Conservation (phyloP, 2,113 vertebrate genomes). For the Pandion haliaetus region DNA sequence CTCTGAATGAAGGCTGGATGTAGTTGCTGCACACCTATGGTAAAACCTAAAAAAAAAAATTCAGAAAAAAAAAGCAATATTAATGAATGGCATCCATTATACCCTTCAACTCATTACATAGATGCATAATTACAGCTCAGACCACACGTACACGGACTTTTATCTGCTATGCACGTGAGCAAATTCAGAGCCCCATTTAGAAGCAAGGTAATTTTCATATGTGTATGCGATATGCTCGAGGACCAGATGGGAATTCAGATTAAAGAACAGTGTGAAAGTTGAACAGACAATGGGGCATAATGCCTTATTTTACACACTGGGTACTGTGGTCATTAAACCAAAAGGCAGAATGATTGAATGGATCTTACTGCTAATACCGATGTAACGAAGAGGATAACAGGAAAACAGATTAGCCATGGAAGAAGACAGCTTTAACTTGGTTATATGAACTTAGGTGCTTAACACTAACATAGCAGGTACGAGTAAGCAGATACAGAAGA, state of each 20-base stretch:
- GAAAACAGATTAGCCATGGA: background rate
- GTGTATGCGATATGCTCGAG: background rate
- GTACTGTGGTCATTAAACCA: background rate
- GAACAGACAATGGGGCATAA: background rate
- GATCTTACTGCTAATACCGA: background rate
- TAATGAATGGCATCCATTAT: background rate
- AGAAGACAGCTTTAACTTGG: background rate
- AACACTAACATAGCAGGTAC: background rate
- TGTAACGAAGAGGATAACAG: background rate
- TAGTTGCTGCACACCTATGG: conserved; percentile 92
- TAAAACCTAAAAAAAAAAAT: conserved; percentile 79
- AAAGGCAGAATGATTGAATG: background rate
- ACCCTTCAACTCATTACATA: background rate
- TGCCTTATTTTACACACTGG: background rate
- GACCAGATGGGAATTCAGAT: conserved; percentile 26
- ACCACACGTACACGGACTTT: background rate
- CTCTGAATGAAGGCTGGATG: conserved; percentile 95
- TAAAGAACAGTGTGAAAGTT: background rate
- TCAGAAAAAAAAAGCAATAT: background rate
- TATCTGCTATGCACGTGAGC: background rate
- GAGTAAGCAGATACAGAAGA: background rate
- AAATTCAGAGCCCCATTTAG: background rate
- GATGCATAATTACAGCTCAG: background rate
- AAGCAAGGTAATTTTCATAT: background rate
- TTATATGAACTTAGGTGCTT: background rate